Conservation (phyloP, 2,888 invertebrate genomes). For the Nomada flava region DNA sequence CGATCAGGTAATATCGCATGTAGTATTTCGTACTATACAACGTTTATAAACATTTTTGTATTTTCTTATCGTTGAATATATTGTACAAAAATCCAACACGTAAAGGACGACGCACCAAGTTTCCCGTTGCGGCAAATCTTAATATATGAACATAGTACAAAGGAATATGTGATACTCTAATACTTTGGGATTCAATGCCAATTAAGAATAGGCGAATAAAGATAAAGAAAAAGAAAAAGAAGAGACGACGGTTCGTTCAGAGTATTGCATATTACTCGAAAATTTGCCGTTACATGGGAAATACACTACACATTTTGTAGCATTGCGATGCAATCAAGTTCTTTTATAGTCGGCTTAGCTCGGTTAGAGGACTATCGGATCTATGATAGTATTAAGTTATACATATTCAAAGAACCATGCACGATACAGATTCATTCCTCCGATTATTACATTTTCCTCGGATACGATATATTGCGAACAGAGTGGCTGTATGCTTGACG, state of each 20-base stretch:
- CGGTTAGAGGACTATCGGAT: constrained; percentile 23
- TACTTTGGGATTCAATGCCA: constrained; percentile 18
- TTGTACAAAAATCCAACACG: constrained; percentile 63
- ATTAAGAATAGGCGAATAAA: not conserved
- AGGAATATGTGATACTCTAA: constrained; percentile 64
- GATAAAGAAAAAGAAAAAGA: not conserved
- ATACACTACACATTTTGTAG: constrained; percentile 26
- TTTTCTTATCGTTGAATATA: constrained; percentile 61
- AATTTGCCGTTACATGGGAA: constrained; percentile 50
- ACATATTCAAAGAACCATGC: constrained; percentile 7
- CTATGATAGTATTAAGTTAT: constrained; percentile 41
- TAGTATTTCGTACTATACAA: constrained; percentile 61
- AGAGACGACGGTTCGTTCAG: constrained; percentile 28
- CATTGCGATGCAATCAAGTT: constrained; percentile 36
- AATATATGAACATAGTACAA: constrained; percentile 63
- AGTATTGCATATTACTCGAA: constrained; percentile 62
- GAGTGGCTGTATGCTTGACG: constrained; percentile 21
- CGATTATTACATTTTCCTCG: constrained; percentile 11
- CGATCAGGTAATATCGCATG: constrained; percentile 51
- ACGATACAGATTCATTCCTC: constrained; percentile 27
- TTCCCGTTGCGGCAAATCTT: constrained; percentile 61
- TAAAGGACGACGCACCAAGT: constrained; percentile 43
- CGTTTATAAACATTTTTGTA: constrained; percentile 67
- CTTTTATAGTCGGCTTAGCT: constrained; percentile 57
- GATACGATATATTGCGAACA: constrained; percentile 14